phyloP scores from a whole-genome alignment of 2,888 invertebrate species.

The Polydrusus pterygomalis region DNA sequence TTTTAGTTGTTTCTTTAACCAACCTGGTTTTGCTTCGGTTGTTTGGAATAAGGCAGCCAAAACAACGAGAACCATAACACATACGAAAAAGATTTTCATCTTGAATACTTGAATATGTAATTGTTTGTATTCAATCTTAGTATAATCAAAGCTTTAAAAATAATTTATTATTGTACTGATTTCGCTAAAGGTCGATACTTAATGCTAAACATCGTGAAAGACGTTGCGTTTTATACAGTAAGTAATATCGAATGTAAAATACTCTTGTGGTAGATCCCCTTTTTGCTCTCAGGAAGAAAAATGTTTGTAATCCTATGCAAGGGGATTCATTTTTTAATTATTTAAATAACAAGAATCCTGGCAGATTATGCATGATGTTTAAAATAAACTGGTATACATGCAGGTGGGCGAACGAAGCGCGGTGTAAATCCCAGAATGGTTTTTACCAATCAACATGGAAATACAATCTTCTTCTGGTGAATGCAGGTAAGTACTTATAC shows the following conservation, averaged over 20 bases:
- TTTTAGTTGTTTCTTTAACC: slow-evolving; percentile 53
- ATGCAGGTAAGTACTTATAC: too few relatives aligned
- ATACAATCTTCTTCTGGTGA: too few relatives aligned
- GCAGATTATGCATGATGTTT: not conserved
- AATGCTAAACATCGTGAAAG: not conserved
- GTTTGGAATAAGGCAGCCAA: slow-evolving; percentile 56
- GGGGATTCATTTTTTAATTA: not conserved
- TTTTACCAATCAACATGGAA: too few relatives aligned
- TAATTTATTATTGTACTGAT: not conserved
- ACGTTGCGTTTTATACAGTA: not conserved
- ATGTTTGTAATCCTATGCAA: not conserved
- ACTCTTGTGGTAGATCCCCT: not conserved
- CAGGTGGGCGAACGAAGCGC: too few relatives aligned
- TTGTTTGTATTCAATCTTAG: not conserved
- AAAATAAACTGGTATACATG: not conserved
- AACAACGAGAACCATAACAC: slow-evolving; percentile 49
- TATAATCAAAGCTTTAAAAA: not conserved
- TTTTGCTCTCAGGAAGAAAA: not conserved
- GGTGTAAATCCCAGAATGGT: too few relatives aligned
- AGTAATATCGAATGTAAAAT: not conserved
- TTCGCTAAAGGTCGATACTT: not conserved
- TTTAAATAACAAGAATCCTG: not conserved
- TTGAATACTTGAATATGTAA: not conserved
- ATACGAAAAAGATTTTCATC: slow-evolving; percentile 2
- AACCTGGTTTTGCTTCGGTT: slow-evolving; percentile 42